Evolutionary conservation across 1,140 invertebrate genomes (phyloP), one percentile per base, ranked within the genome.

Genomic region (Neodiprion fabricii): DNA sequence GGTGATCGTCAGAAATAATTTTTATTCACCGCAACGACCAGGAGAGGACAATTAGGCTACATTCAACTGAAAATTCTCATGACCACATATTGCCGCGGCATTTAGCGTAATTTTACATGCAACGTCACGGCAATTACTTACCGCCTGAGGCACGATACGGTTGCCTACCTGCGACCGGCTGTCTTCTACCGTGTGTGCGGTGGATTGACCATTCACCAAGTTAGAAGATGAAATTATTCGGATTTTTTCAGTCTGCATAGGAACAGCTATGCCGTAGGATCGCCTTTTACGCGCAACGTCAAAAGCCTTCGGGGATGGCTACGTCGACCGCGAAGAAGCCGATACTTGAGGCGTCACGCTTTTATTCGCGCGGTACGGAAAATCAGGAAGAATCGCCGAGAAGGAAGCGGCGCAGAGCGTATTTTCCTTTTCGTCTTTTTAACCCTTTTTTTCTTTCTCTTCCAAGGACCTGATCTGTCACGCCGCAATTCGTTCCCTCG

Each of bases 121-220:
- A 17, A 17, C 53, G 53, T 61, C 53, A 61, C 53, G 53, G 53
- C 53, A 61, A 61, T 61, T 61, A 61, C 9, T 17, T 61, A 7
- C 53, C 53, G n/a, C 53, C 53, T 61, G 53, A 61, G 53, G 53
- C 53, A 17, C n/a, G n/a, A 61, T 61, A 61, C n/a, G 53, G 11
- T 61, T 61, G 53, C 53, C 53, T 61, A 61, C 53, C 53, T 61
- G 11, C n/a, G 53, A 61, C n/a, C n/a, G n/a, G 53, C 53, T 61
- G n/a, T 61, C 53, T 61, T 17, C 11, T 17, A 61, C 53, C 53
- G 53, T 5, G n/a, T 17, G 53, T 61, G n/a, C 53, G 5, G 8
- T 61, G 53, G n/a, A 8, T 61, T 61, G n/a, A 61, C 53, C n/a
- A 17, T 12, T 61, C 53, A 61, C 7, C 11, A 61, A 40, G 28